Conservation (phyloP, 1,140 invertebrate species). For the Spodoptera frugiperda region DNA sequence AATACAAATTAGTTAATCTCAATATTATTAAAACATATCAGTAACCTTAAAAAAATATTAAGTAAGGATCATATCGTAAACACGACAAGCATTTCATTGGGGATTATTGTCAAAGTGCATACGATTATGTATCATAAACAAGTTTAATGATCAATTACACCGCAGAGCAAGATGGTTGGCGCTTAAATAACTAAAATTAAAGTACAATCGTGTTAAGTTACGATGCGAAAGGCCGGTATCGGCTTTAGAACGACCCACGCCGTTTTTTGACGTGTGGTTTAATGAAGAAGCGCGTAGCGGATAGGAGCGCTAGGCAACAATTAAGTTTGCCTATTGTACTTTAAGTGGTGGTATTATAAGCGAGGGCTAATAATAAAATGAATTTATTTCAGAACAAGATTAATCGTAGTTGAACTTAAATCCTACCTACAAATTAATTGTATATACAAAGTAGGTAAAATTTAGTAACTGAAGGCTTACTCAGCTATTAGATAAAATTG, state of each 20-base stretch:
- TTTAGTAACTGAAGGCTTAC: no score
- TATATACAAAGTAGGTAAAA: no score
- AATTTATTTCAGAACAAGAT: no score
- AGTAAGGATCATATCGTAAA: not conserved
- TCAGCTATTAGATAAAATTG: no score
- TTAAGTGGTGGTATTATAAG: no score
- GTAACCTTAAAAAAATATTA: no score
- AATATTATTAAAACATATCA: no score
- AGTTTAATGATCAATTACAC: slow-evolving; percentile 48
- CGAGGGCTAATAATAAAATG: no score
- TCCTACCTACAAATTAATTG: no score
- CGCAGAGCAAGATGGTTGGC: slow-evolving; percentile 29
- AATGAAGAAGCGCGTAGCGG: not conserved
- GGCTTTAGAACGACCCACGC: slow-evolving; percentile 53
- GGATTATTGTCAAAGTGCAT: slow-evolving; percentile 16
- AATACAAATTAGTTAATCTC: no score
- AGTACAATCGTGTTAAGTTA: slow-evolving; percentile 49
- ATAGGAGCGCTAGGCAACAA: not conserved
- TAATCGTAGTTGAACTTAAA: no score
- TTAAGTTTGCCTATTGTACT: no score
- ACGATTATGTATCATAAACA: slow-evolving; percentile 43
- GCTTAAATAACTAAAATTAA: slow-evolving; percentile 56
- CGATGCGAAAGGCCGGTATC: slow-evolving; percentile 53
- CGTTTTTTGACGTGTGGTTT: slow-evolving; percentile 17
- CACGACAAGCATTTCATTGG: not conserved